These are phyloP conservation scores for Asarcornis scutulata DNA, from an alignment of 2,113 vertebrate genomes.

Conservation along the genomic window DNA sequence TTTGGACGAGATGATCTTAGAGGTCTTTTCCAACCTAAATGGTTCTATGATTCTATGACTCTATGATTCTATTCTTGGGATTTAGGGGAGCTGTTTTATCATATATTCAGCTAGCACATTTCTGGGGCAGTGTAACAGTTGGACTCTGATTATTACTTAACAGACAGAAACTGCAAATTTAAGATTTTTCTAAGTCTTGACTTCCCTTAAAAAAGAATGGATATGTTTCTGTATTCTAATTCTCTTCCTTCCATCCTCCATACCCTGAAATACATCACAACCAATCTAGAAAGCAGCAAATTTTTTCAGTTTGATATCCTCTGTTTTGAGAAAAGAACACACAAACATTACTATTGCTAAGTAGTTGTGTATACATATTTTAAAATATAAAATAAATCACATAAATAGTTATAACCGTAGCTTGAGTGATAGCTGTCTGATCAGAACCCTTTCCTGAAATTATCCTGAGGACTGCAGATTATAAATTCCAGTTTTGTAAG, in stretches of 20 bases:
- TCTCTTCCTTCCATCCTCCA: neutral
- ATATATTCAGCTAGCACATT: neutral
- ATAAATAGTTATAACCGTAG: neutral
- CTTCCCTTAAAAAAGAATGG: neutral
- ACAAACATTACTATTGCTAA: neutral
- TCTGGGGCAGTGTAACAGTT: neutral
- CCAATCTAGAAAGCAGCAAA: neutral
- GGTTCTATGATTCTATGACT: no score
- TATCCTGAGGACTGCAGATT: neutral
- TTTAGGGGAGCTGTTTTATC: neutral
- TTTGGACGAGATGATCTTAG: no score
- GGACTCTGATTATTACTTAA: neutral
- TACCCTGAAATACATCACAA: neutral
- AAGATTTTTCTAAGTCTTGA: neutral
- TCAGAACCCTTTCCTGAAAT: neutral
- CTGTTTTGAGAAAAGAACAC: neutral
- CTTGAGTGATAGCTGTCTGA: neutral
- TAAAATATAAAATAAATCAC: neutral
- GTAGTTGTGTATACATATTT: neutral
- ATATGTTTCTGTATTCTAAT: neutral
- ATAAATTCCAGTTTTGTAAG: neutral
- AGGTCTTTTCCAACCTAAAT: no score
- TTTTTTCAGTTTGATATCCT: neutral
- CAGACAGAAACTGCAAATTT: neutral
- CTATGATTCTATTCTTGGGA: neutral